Evolutionary conservation across 1,140 invertebrate species (phyloP).

Genomic region (Leptopilina boulardi): DNA sequence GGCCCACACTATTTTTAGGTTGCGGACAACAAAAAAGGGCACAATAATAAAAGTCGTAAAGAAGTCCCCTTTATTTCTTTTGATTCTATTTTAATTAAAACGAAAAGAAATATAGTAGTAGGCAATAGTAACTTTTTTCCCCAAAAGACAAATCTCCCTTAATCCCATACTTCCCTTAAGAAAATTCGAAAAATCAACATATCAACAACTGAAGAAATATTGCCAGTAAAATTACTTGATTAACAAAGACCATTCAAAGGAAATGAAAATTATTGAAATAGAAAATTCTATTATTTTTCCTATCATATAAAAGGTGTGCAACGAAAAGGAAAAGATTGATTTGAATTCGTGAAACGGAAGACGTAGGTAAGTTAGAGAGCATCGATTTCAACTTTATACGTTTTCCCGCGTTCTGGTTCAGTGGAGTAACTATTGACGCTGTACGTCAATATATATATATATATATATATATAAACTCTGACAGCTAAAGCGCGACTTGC

Average conservation of each 20-base stretch:
- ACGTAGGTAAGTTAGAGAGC: neutral
- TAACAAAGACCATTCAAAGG: too few relatives aligned
- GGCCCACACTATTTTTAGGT: slow-evolving; percentile 23
- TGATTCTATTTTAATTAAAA: neutral
- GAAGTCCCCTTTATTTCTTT: neutral
- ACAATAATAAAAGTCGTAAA: neutral
- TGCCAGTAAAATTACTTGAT: too few relatives aligned
- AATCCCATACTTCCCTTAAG: too few relatives aligned
- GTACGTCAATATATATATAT: neutral
- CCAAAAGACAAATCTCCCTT: neutral
- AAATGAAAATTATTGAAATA: too few relatives aligned
- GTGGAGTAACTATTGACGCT: slow-evolving; percentile 3
- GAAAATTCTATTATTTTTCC: too few relatives aligned
- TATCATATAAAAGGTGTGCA: neutral
- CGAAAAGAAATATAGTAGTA: neutral
- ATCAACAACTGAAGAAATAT: too few relatives aligned
- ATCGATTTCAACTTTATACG: slow-evolving; percentile 15
- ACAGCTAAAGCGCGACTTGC: slow-evolving; percentile 11
- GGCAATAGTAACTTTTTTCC: neutral
- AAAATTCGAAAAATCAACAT: too few relatives aligned
- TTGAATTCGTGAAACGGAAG: neutral
- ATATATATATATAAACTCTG: slow-evolving; percentile 30
- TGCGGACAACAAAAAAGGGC: slow-evolving; percentile 15
- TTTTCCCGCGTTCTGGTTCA: slow-evolving; percentile 16
- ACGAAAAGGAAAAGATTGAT: neutral